phyloP scores from a whole-genome alignment of 1,140 invertebrate species.

The Aphelenchoides avenae region DNA sequence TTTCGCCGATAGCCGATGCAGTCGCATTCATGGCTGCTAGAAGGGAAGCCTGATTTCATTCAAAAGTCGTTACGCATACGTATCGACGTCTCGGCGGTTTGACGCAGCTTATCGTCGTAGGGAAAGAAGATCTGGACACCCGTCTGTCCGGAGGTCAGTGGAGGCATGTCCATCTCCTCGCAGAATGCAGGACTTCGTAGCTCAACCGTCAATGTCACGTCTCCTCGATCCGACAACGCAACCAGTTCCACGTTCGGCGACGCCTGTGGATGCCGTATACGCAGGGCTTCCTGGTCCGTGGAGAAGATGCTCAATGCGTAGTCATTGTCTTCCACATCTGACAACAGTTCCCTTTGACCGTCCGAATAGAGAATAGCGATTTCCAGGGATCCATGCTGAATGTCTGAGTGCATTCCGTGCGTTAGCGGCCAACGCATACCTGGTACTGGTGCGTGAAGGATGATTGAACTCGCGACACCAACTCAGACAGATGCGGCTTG shows the following conservation, averaged over 20 bases:
- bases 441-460: slow-evolving; percentile 28
- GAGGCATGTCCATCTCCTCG: slow-evolving; percentile 16
- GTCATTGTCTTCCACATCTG: slow-evolving; percentile 17
- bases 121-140: too few relatives aligned
- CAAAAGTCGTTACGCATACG: too few relatives aligned
- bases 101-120: too few relatives aligned
- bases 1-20: slow-evolving; percentile 3
- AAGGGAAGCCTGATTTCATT: too few relatives aligned
- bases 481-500: slow-evolving; percentile 15
- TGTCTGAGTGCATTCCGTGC: neutral
- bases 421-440: slow-evolving; percentile 5
- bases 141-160: slow-evolving; percentile 22
- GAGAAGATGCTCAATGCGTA: slow-evolving; percentile 19
- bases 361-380: slow-evolving; percentile 32
- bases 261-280: slow-evolving; percentile 20
- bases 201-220: slow-evolving; percentile 15
- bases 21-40: too few relatives aligned
- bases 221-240: slow-evolving; percentile 9
- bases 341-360: slow-evolving; percentile 23
- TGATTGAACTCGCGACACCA: slow-evolving; percentile 7
- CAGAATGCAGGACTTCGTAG: slow-evolving; percentile 15
- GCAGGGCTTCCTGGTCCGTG: slow-evolving; percentile 14
- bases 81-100: too few relatives aligned
- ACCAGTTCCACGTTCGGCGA: slow-evolving; percentile 20
- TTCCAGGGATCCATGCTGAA: slow-evolving; percentile 24